Evolutionary conservation across 2,113 vertebrate species (phyloP).

Genomic region (Lycaon pictus): DNA sequence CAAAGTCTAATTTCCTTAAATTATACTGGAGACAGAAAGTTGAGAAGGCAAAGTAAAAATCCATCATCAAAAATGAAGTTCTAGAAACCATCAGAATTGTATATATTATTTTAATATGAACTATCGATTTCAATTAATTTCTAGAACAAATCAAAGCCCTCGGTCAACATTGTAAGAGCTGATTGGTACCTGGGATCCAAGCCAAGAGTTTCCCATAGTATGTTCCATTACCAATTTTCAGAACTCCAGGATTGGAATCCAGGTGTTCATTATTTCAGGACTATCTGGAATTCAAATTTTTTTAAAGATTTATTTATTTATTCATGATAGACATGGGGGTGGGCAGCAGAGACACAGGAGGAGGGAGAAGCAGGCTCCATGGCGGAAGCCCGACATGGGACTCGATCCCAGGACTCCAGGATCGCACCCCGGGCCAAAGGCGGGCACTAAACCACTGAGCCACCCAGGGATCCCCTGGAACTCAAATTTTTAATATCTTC

Average conservation of each 20-base stretch:
- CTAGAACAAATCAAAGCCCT: not conserved
- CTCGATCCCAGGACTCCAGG: no score
- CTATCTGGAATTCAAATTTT: not conserved
- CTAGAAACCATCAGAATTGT: slow-evolving; percentile 14
- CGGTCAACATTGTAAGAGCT: not conserved
- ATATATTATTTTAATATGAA: slow-evolving; percentile 3
- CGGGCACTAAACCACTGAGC: no score
- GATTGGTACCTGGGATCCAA: not conserved
- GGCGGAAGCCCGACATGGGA: no score
- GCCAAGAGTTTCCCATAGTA: not conserved
- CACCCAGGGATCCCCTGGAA: not conserved
- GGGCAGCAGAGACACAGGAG: no score
- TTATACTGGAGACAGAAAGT: slow-evolving; percentile 49
- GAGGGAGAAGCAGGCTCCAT: no score
- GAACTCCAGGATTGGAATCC: not conserved
- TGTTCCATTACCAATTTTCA: not conserved
- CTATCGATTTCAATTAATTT: slow-evolving; percentile 38
- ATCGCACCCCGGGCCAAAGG: no score
- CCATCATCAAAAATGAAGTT: slow-evolving; percentile 23
- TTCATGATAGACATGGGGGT: no score
- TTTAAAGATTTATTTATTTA: no score
- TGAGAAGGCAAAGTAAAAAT: slow-evolving; percentile 28
- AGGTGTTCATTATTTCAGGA: not conserved
- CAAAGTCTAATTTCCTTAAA: slow-evolving; percentile 44
- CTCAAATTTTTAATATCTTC: not conserved